phyloP scores from a whole-genome alignment of 1,140 invertebrate species.

The Drosophila prosaltans region DNA sequence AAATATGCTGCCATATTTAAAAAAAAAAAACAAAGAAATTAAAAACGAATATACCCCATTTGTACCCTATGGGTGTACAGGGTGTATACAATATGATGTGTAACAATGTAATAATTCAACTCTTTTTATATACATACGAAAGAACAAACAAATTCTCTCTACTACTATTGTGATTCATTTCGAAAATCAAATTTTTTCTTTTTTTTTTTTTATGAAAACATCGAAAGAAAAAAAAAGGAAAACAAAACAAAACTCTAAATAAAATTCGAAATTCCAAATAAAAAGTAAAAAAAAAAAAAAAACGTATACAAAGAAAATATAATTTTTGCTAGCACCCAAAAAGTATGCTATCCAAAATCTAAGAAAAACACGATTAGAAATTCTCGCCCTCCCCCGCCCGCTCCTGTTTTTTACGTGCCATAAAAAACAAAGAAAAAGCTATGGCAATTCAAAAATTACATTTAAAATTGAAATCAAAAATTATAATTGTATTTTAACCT shows the following conservation, averaged over 20 bases:
- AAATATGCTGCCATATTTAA: slow-evolving; percentile 75
- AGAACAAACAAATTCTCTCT: slow-evolving; percentile 54
- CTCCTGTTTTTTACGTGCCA: no score
- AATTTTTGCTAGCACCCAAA: slow-evolving; percentile 30
- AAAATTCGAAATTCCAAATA: slow-evolving; percentile 37
- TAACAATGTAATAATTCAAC: slow-evolving; percentile 13
- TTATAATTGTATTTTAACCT: slow-evolving; percentile 21
- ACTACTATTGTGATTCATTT: slow-evolving; percentile 75
- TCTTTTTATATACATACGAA: slow-evolving; percentile 40
- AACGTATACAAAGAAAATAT: slow-evolving; percentile 46
- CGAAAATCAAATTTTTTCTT: slow-evolving; percentile 70
- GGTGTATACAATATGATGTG: not conserved
- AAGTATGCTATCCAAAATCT: slow-evolving; percentile 24
- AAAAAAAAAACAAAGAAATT: not conserved
- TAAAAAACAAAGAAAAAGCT: no score
- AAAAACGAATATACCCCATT: slow-evolving; percentile 7
- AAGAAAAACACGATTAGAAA: not conserved
- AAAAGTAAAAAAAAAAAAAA: slow-evolving; percentile 31
- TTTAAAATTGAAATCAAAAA: slow-evolving; percentile 39
- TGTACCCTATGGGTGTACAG: slow-evolving; percentile 11
- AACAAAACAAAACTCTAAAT: slow-evolving; percentile 3
- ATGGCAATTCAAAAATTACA: not conserved
- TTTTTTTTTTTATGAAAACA: slow-evolving; percentile 47
- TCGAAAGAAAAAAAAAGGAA: slow-evolving; percentile 62
- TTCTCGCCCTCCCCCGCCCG: not conserved